phyloP scores from a whole-genome alignment of 2,888 invertebrate species.

The Hydropsyche betteni region DNA sequence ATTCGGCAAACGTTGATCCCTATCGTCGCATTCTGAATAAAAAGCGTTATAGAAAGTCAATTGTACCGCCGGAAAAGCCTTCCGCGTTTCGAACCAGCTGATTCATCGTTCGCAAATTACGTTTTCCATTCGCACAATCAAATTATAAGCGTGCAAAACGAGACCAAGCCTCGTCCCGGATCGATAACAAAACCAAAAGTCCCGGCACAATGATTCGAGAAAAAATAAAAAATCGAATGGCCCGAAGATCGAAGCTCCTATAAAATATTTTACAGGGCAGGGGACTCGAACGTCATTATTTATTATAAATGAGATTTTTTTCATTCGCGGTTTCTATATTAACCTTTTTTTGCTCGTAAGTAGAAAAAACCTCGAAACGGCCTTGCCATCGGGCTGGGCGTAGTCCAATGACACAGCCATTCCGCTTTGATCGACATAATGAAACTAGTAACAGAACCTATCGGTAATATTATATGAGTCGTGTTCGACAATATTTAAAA shows the following conservation, averaged over 20 bases:
- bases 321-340: not conserved
- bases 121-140: constrained; percentile 12
- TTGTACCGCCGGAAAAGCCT: not conserved
- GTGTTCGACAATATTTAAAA: not conserved
- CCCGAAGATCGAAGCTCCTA: too few species aligned
- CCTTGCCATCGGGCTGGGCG: constrained; percentile 36
- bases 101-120: constrained; percentile 35
- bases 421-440: constrained; percentile 16
- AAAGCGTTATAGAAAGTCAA: too few species aligned
- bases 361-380: constrained; percentile 27
- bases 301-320: constrained; percentile 29
- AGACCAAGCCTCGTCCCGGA: not conserved
- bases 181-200: not conserved
- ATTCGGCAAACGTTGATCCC: constrained; percentile 20
- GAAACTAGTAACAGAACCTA: constrained; percentile 5
- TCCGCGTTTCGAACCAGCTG: not conserved
- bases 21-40: not conserved
- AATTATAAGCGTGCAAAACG: constrained; percentile 10
- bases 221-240: not conserved
- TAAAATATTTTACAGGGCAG: not conserved
- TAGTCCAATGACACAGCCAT: constrained; percentile 33
- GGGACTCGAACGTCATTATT: not conserved
- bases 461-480: not conserved
- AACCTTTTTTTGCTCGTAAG: constrained; percentile 24
- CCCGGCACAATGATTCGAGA: not conserved